Percentiles rank a stretch among this genome's conserved stretches.
phyloP scores from a whole-genome alignment of 1,140 invertebrate genomes.

The Plodia interpunctella region DNA sequence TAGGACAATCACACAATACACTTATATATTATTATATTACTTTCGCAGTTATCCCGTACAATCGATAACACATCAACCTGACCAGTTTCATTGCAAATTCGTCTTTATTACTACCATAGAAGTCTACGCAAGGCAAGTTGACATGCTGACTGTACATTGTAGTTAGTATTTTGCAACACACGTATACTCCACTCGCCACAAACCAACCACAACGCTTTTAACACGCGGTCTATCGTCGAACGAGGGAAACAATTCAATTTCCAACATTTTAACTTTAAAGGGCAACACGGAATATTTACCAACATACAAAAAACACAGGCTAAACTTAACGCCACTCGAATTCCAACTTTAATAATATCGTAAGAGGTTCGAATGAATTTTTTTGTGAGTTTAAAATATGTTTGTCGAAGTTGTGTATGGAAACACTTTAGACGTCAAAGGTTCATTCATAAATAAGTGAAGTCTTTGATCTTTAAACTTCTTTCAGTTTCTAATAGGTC shows the following conservation, averaged over 20 bases:
- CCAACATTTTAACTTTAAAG: slow-evolving; percentile 49
- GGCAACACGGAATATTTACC: slow-evolving; percentile 13
- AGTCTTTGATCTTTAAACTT: slow-evolving; percentile 7
- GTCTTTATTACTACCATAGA: no score
- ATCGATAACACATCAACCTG: no score
- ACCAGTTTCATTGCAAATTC: no score
- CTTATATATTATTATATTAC: background rate
- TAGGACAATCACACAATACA: no score
- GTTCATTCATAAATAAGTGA: slow-evolving; percentile 6
- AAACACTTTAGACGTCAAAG: slow-evolving; percentile 3
- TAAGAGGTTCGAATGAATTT: background rate
- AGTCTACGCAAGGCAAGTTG: no score
- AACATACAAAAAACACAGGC: background rate
- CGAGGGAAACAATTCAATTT: slow-evolving; percentile 49
- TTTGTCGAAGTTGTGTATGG: slow-evolving; percentile 3
- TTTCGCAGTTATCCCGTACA: background rate
- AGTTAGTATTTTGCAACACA: slow-evolving; percentile 16
- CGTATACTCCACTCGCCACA: slow-evolving; percentile 35
- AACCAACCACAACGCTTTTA: slow-evolving; percentile 49
- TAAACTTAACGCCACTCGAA: background rate
- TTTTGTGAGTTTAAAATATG: background rate
- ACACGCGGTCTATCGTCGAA: slow-evolving; percentile 28
- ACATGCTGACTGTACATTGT: background rate
- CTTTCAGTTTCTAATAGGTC: slow-evolving; percentile 2
- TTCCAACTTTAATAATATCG: background rate